Evolutionary conservation across 2,797 vertebrate genomes (phyloP).

Genomic region (Ctenosaura bakeri): DNA sequence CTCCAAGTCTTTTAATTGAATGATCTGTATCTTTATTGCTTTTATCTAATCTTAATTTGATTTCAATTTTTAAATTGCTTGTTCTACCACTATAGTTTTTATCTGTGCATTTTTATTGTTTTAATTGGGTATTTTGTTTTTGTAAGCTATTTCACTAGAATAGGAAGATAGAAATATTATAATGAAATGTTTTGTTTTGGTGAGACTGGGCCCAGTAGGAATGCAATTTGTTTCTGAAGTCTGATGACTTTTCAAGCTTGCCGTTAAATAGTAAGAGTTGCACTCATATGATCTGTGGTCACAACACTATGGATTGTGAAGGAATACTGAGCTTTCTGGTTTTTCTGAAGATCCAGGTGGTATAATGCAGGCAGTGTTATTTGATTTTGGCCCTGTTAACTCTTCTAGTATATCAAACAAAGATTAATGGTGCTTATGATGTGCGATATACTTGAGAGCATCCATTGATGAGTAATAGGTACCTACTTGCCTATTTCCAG

Average conservation of each 20-base stretch:
- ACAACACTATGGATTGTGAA: rapidly evolving
- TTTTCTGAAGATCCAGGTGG: neutral
- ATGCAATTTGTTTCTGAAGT: neutral
- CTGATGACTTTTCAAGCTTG: neutral
- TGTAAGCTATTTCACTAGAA: neutral
- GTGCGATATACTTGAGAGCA: neutral
- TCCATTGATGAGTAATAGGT: neutral
- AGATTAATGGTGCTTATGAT: neutral
- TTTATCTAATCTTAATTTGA: neutral
- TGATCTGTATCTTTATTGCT: neutral
- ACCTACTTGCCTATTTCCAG: neutral
- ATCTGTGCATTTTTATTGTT: neutral
- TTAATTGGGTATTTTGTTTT: neutral
- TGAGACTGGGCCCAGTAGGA: neutral
- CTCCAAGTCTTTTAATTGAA: neutral
- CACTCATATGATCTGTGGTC: neutral
- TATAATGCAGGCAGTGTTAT: neutral
- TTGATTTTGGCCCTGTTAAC: neutral
- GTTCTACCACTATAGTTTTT: neutral
- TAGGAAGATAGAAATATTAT: neutral
- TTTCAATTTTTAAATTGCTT: neutral
- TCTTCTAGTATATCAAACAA: constrained; percentile 16
- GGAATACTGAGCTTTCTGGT: neutral
- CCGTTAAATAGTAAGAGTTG: neutral
- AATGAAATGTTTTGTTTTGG: neutral